Base-by-base conservation (phyloP, 1,140 invertebrate species). In the Hestina assimilis region DNA sequence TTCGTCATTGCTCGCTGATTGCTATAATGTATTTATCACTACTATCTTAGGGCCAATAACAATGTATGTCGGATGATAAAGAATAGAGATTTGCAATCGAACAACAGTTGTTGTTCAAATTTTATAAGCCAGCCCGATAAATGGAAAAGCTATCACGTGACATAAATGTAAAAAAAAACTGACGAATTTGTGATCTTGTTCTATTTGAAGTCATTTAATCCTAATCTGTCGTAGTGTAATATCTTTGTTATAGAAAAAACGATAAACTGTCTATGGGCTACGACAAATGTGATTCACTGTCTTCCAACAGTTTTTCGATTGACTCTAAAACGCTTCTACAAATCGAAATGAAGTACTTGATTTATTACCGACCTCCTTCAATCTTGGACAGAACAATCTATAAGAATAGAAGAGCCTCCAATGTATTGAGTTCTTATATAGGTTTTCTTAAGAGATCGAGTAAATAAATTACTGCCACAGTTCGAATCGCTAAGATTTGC, bases 311-410 rank as follows among this genome's bases (percentile, higher is more conserved):
- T 31, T 40, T 47, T 45, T 53, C 40, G 51, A 60, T 43, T 54
- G 28, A 60, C 50, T 59, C 35, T 33, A 24, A 40, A 47, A 54
- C 52, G 55, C 42, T 61, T 61, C 24, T 56, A 47, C 47, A 60
- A 58, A 31, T 52, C 31, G 42, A 61, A 64, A 68, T 65, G 51
- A 68, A 64, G 52, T 61, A 20, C 54, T 68, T 68, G 62, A 68
- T 64, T 68, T 68, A 68, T 68, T 46, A 48, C 33, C 38, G 58
- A 68, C 62, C 62, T 62, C 61, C 62, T 43, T 68, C 66, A 65
- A 61, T 45, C 47, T 58, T 59, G 51, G 59, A 58, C 66, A 56
- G 50, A 62, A 42, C 55, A 58, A 59, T 61, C 56, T 53, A 43
- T 56, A 40, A 59, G 62, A 62, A 65, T 63, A 56, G 60, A 63